phyloP scores from a whole-genome alignment of 2,888 invertebrate species.

The Noctua comes region DNA sequence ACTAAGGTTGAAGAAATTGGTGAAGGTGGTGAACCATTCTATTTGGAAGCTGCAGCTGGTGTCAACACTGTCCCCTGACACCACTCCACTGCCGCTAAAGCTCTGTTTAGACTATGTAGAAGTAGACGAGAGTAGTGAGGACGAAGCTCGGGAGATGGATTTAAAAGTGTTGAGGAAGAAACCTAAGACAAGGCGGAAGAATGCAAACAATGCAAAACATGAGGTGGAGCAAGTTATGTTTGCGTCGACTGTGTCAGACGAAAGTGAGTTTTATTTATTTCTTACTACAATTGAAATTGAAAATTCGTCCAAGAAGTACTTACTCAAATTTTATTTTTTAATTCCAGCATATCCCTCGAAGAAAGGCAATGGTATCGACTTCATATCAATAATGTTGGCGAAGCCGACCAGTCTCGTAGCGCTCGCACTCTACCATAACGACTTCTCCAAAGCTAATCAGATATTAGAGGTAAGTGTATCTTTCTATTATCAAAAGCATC shows the following conservation, averaged over 20 bases:
- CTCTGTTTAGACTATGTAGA: constrained; percentile 87
- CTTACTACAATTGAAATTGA: background rate
- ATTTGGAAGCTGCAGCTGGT: constrained; percentile 93
- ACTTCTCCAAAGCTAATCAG: constrained; percentile 94
- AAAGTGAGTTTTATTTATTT: constrained; percentile 72
- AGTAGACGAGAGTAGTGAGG: constrained; percentile 86
- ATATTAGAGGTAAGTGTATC: constrained; percentile 93
- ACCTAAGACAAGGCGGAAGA: constrained; percentile 80
- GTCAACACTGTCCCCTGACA: constrained; percentile 88
- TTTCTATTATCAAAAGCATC: background rate
- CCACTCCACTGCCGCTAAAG: constrained; percentile 83
- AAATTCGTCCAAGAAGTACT: background rate
- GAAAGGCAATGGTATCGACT: constrained; percentile 83
- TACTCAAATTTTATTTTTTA: constrained; percentile 1
- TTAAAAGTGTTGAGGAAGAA: constrained; percentile 81
- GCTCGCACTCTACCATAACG: constrained; percentile 93
- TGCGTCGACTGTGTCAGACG: constrained; percentile 83
- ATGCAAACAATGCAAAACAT: constrained; percentile 79
- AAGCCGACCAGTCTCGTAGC: constrained; percentile 94
- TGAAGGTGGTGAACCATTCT: constrained; percentile 91
- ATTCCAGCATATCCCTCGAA: constrained; percentile 77
- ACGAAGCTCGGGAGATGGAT: constrained; percentile 83
- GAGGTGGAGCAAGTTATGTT: constrained; percentile 83
- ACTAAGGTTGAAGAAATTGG: constrained; percentile 79
- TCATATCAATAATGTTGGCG: constrained; percentile 93